Conservation (phyloP, 2,888 invertebrate species). For the Antitype chi region DNA sequence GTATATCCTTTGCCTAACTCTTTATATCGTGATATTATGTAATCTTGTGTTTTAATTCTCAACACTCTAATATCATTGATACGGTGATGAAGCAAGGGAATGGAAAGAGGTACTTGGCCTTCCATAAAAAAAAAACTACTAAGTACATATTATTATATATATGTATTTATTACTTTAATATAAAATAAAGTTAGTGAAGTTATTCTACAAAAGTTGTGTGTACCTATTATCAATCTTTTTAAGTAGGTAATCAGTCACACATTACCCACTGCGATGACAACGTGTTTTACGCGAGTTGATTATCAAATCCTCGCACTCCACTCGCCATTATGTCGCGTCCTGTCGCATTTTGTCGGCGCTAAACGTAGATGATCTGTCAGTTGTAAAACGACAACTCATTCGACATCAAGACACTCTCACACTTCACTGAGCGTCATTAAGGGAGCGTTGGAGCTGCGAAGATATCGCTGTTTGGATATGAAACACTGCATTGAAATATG, state of each 20-base stretch:
- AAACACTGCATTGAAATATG: neutral
- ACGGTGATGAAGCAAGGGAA: neutral
- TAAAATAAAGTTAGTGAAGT: neutral
- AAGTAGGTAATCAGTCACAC: constrained; percentile 46
- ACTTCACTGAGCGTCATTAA: constrained; percentile 78
- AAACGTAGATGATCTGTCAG: constrained; percentile 76
- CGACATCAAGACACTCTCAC: constrained; percentile 76
- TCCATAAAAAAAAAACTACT: neutral
- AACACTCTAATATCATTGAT: neutral
- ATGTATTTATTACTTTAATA: too few relatives aligned
- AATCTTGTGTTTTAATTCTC: neutral
- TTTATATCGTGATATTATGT: neutral
- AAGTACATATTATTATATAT: too few relatives aligned
- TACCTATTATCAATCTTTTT: constrained; percentile 4
- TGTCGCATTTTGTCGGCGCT: constrained; percentile 37
- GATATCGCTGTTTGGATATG: constrained; percentile 30
- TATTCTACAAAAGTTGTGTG: neutral
- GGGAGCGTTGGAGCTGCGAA: constrained; percentile 49
- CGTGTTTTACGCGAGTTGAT: constrained; percentile 67
- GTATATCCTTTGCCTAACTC: neutral
- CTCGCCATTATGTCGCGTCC: constrained; percentile 60
- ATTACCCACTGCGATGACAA: constrained; percentile 23
- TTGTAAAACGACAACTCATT: constrained; percentile 83
- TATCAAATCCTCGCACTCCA: constrained; percentile 61
- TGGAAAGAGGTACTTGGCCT: neutral